phyloP scores from a whole-genome alignment of 2,888 invertebrate species.

The Thalpophila matura region DNA sequence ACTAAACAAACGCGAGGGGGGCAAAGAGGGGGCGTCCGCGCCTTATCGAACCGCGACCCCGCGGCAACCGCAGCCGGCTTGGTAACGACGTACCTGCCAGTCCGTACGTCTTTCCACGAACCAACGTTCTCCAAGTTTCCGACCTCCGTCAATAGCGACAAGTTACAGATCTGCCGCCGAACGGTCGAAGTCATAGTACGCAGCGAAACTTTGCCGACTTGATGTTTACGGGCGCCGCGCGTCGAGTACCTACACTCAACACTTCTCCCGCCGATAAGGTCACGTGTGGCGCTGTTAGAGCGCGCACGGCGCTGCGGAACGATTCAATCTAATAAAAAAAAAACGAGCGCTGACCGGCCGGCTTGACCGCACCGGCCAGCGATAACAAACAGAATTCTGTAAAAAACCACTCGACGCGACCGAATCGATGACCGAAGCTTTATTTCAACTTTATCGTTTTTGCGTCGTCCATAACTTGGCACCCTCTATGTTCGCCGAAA shows the following conservation, averaged over 20 bases:
- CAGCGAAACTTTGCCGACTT: conserved; percentile 60
- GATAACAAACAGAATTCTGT: conserved; percentile 86
- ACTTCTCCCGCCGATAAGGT: conserved; percentile 60
- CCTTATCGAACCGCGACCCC: conserved; percentile 75
- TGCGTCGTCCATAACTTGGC: conserved; percentile 88
- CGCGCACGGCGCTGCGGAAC: conserved; percentile 62
- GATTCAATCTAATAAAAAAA: conserved; percentile 81
- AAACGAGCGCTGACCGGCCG: conserved; percentile 65
- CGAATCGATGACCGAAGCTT: conserved; percentile 87
- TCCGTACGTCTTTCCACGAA: conserved; percentile 61
- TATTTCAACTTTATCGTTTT: conserved; percentile 90
- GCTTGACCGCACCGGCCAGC: conserved; percentile 61
- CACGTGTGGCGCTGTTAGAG: conserved; percentile 54
- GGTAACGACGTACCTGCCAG: conserved; percentile 66
- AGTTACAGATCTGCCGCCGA: conserved; percentile 64
- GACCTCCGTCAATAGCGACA: conserved; percentile 75
- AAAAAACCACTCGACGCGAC: conserved; percentile 83
- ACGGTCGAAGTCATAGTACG: conserved; percentile 72
- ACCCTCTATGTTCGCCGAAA: conserved; percentile 87
- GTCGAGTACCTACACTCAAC: conserved; percentile 43
- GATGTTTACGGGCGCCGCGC: conserved; percentile 38
- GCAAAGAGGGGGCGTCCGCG: conserved; percentile 65
- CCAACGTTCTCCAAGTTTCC: conserved; percentile 68
- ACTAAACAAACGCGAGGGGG: conserved; percentile 77
- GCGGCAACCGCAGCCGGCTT: conserved; percentile 77